Base-by-base conservation (phyloP, 2,888 invertebrate species). In the Tillus elongatus region DNA sequence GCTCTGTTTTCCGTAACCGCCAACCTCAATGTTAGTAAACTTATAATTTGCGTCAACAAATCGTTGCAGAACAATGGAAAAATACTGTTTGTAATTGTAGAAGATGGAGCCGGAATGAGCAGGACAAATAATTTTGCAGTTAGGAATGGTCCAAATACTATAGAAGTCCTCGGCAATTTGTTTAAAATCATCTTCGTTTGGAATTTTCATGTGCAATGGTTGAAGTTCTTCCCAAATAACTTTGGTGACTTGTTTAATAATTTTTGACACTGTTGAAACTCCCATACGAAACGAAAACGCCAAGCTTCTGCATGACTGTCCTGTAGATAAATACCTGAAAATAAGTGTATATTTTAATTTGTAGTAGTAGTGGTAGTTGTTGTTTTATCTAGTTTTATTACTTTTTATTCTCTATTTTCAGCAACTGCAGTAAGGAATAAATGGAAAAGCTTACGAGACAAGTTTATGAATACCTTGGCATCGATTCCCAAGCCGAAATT, bases 1-100 rank as follows among this genome's bases (percentile, higher is more conserved):
- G 37, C 47, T 46, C 37, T 50, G 46, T 36, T 47, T 49, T 9
- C 45, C 42, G 33, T 41, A 49, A 19, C 44, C 46, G 33, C 50
- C 40, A 39, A 49, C 40, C 33, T 42, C 42, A 33, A 44, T 43
- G 15, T 14, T 26, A 10, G 37, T 8, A 30, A 45, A 44, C 30
- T 29, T 35, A 30, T 45, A 45, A 39, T 45, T 38, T 30, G 44
- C 42, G 33, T 43, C 44, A 13, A 33, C 39, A 13, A 37, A 4
- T 12, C 32, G 41, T 15, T 40, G 35, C 9, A 43, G 36, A 8
- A 41, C 43, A 11, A 44, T 37, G 16, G 41, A 42, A 39, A 39
- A 42, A 26, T 34, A 42, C 27, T 40, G 16, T 35, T 44, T 44
- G 15, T 42, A 44, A 36, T 42, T 44, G 15, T 34, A 42, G 13